phyloP scores from a whole-genome alignment of 2,888 invertebrate genomes.

The Nebria salina region DNA sequence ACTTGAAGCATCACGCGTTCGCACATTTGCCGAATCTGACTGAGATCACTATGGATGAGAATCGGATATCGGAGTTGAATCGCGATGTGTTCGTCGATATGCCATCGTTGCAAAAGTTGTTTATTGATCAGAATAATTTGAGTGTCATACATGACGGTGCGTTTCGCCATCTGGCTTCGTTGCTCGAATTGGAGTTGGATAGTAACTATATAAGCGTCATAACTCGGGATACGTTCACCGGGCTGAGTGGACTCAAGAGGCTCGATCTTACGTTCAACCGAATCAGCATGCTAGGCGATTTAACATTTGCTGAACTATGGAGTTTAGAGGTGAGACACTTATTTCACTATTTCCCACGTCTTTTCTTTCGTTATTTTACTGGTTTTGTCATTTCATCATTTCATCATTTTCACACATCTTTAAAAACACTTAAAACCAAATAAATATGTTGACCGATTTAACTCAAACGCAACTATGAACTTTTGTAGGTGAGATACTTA shows the following conservation, averaged over 20 bases:
- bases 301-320: slow-evolving; percentile 82
- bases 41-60: slow-evolving; percentile 77
- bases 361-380: slow-evolving; percentile 4
- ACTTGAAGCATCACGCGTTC: slow-evolving; percentile 75
- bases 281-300: slow-evolving; percentile 80
- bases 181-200: slow-evolving; percentile 84
- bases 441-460: slow-evolving; percentile 24
- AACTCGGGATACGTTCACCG: slow-evolving; percentile 80
- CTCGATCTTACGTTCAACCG: slow-evolving; percentile 80
- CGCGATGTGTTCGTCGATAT: slow-evolving; percentile 78
- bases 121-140: slow-evolving; percentile 87
- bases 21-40: slow-evolving; percentile 77
- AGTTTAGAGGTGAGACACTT: slow-evolving; percentile 67
- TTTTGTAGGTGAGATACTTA: slow-evolving; percentile 9
- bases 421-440: background rate
- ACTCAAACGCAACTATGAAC: slow-evolving; percentile 4
- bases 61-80: slow-evolving; percentile 78
- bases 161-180: slow-evolving; percentile 76
- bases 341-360: slow-evolving; percentile 12
- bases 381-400: no score
- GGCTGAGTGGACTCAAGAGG: slow-evolving; percentile 76
- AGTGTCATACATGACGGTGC: slow-evolving; percentile 86
- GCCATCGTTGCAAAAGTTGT: slow-evolving; percentile 77
- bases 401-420: no score
- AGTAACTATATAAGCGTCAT: slow-evolving; percentile 79